These are phyloP conservation scores for Pinna nobilis DNA, from an alignment of 1,140 invertebrate genomes.

Conservation along the genomic window DNA sequence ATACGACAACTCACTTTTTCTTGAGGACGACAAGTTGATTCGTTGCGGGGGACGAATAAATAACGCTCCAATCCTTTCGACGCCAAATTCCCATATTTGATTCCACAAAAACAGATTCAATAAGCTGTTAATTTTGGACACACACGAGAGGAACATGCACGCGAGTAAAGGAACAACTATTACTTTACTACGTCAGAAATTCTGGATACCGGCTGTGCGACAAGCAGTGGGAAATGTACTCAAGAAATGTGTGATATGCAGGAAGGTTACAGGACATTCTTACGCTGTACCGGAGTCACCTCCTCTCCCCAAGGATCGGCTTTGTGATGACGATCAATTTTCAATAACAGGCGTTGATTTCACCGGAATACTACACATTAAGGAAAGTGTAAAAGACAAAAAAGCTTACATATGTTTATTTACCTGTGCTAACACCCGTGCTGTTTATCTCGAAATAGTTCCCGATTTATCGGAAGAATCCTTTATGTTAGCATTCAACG, in stretches of 20 bases:
- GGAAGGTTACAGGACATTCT: constrained; percentile 7
- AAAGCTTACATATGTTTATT: constrained; percentile 38
- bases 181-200: constrained; percentile 10
- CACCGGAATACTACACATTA: constrained; percentile 5
- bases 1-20: constrained; percentile 26
- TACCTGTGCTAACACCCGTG: constrained; percentile 26
- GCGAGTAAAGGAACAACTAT: neutral
- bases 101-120: constrained; percentile 33
- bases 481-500: constrained; percentile 30
- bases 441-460: constrained; percentile 33
- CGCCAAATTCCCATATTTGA: constrained; percentile 26
- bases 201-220: constrained; percentile 20
- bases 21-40: constrained; percentile 17
- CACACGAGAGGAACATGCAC: constrained; percentile 14
- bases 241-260: constrained; percentile 19
- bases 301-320: constrained; percentile 20
- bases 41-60: constrained; percentile 32
- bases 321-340: constrained; percentile 10
- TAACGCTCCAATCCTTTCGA: constrained; percentile 19
- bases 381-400: neutral
- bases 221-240: constrained; percentile 8
- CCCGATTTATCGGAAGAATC: constrained; percentile 22
- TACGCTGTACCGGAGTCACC: constrained; percentile 19
- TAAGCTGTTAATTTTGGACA: constrained; percentile 1
- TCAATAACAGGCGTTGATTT: constrained; percentile 40